A percentile compares a stretch with the other conserved stretches of the same genome.
These are phyloP conservation scores for Ips nitidus DNA, from an alignment of 1,140 invertebrate species.

Conservation along the genomic window DNA sequence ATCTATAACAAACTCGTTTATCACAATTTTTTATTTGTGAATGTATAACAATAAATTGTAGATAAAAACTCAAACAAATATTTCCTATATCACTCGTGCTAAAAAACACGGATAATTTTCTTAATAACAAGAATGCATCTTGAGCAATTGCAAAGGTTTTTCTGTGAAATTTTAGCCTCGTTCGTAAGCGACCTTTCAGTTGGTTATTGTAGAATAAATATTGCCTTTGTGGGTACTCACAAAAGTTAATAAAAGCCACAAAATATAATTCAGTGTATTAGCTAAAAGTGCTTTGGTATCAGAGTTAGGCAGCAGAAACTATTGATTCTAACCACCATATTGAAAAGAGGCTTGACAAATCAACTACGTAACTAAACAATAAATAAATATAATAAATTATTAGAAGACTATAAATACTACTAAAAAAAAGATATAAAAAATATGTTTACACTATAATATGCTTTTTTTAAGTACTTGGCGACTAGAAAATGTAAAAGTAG, in stretches of 20 bases:
- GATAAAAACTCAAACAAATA: constrained; percentile 20
- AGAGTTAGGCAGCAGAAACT: background rate
- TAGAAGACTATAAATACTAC: background rate
- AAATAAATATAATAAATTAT: no score
- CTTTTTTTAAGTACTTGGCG: constrained; percentile 28
- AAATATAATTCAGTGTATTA: no score
- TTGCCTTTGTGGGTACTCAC: background rate
- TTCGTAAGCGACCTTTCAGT: background rate
- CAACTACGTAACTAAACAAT: no score
- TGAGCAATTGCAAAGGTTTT: constrained; percentile 1
- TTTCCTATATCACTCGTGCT: constrained; percentile 18
- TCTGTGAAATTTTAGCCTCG: background rate
- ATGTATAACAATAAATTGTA: constrained; percentile 18
- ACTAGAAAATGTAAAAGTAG: constrained; percentile 36
- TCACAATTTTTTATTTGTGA: constrained; percentile 18
- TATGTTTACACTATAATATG: constrained; percentile 21
- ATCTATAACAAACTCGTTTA: constrained; percentile 17
- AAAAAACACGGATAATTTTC: constrained; percentile 4
- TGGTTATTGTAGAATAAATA: no score
- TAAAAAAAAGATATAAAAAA: background rate
- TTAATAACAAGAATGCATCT: constrained; percentile 7
- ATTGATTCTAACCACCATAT: no score
- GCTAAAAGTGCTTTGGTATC: background rate
- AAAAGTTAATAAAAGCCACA: background rate
- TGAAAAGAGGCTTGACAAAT: no score